Conservation (phyloP, 2,113 vertebrate species). For the Lycocorax pyrrhopterus region DNA sequence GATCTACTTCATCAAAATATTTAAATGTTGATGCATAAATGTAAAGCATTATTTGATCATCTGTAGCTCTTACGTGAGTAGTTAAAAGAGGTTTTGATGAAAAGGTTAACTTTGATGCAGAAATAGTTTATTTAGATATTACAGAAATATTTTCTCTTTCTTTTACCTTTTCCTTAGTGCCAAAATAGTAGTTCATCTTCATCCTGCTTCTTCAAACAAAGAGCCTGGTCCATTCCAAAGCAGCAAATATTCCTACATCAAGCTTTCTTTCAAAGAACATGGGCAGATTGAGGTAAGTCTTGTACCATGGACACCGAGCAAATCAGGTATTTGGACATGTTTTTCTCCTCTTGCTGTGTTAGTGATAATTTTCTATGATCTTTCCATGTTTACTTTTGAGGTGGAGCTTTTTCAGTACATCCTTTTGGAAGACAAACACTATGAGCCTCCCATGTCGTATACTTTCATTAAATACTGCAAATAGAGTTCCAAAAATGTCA, state of each 20-base stretch:
- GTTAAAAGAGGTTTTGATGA: neutral
- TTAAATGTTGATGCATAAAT: neutral
- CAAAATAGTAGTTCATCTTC: conserved; percentile 95
- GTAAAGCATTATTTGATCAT: neutral
- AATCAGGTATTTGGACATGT: neutral
- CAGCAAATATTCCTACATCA: conserved; percentile 91
- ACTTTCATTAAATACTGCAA: neutral
- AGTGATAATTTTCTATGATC: neutral
- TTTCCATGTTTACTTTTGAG: conserved; percentile 27
- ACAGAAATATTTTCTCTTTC: neutral
- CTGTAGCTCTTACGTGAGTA: neutral
- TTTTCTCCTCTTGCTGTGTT: neutral
- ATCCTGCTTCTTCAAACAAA: conserved; percentile 81
- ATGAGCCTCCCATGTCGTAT: neutral
- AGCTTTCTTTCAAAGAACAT: conserved; percentile 95
- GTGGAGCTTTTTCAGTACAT: conserved; percentile 14
- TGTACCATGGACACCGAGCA: neutral
- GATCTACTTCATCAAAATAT: neutral
- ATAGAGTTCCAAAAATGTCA: neutral
- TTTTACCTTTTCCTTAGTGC: conserved; percentile 74
- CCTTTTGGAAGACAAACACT: neutral
- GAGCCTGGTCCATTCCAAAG: conserved; percentile 93
- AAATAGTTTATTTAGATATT: neutral
- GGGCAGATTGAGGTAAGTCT: conserved; percentile 91
- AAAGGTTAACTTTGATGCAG: neutral